phyloP scores from a whole-genome alignment of 2,113 vertebrate genomes.

The Albula glossodonta region DNA sequence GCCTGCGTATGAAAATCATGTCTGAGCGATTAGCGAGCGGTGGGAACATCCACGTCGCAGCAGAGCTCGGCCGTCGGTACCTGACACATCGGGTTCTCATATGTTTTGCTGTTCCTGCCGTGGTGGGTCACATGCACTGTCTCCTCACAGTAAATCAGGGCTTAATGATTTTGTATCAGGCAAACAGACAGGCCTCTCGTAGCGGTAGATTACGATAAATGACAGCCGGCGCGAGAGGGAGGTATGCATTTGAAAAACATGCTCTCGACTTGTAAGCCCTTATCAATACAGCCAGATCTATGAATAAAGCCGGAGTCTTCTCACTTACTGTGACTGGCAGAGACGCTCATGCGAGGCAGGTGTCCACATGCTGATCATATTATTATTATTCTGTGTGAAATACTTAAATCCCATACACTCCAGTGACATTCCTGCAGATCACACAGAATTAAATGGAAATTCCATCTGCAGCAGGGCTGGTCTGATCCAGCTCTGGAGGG shows the following conservation, averaged over 20 bases:
- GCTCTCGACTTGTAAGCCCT: not conserved
- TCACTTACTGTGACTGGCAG: too few species aligned
- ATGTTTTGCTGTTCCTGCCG: not conserved
- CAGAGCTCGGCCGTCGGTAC: not conserved
- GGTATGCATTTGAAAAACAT: not conserved
- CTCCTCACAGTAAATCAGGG: not conserved
- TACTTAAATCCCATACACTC: not conserved
- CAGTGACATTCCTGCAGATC: not conserved
- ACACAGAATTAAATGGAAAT: not conserved
- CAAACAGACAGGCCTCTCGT: not conserved
- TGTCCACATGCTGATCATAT: too few species aligned
- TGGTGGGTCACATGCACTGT: not conserved
- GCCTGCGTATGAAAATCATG: constrained; percentile 17
- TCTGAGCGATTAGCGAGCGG: not conserved
- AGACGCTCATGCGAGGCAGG: too few species aligned
- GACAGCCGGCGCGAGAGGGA: not conserved
- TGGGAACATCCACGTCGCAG: not conserved
- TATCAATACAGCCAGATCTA: not conserved
- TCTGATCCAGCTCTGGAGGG: too few species aligned
- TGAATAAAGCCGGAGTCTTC: not conserved
- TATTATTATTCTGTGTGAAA: not conserved
- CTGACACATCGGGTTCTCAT: constrained; percentile 16
- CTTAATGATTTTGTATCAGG: not conserved
- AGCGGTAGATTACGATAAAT: not conserved
- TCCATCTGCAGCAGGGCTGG: too few species aligned